These are phyloP conservation scores for Diadema setosum DNA, from an alignment of 35 echinoderm and acorn worm genomes.

Conservation along the genomic window DNA sequence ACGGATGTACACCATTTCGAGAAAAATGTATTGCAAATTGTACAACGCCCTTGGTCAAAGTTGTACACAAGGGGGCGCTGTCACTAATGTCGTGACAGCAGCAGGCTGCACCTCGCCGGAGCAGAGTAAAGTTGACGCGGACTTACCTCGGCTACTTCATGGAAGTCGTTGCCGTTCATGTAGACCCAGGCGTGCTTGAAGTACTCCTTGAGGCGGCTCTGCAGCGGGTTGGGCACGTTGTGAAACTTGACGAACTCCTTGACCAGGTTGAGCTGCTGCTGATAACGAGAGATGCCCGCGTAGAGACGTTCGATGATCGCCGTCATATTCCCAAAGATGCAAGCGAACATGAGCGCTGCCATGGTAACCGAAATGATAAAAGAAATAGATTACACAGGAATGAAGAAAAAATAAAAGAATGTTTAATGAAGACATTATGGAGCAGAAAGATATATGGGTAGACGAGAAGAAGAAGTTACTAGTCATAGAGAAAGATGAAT, in stretches of 20 bases:
- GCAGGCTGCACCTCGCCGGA: not conserved
- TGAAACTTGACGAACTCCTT: conserved; percentile 97
- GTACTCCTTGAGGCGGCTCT: conserved; percentile 80
- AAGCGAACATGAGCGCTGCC: conserved; percentile 94
- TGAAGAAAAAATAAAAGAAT: not conserved
- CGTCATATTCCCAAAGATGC: conserved; percentile 91
- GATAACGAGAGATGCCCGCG: conserved; percentile 86
- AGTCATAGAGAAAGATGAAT: no score
- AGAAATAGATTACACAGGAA: not conserved
- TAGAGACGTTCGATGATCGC: conserved; percentile 93
- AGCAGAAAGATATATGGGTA: no score
- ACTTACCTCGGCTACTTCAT: conserved; percentile 74
- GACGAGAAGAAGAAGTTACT: no score
- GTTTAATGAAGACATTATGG: not conserved
- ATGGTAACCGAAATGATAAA: not conserved
- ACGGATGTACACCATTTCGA: no score
- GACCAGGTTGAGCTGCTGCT: conserved; percentile 87
- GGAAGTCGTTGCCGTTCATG: conserved; percentile 85
- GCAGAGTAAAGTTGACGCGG: not conserved
- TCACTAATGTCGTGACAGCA: not conserved
- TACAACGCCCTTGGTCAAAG: not conserved
- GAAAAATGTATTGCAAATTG: not conserved
- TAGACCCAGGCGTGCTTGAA: conserved; percentile 90
- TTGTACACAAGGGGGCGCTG: not conserved
- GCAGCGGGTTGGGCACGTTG: conserved; percentile 79